These are phyloP conservation scores for Temnothorax unifasciatus DNA, from an alignment of 2,888 invertebrate species.

Conservation along the genomic window DNA sequence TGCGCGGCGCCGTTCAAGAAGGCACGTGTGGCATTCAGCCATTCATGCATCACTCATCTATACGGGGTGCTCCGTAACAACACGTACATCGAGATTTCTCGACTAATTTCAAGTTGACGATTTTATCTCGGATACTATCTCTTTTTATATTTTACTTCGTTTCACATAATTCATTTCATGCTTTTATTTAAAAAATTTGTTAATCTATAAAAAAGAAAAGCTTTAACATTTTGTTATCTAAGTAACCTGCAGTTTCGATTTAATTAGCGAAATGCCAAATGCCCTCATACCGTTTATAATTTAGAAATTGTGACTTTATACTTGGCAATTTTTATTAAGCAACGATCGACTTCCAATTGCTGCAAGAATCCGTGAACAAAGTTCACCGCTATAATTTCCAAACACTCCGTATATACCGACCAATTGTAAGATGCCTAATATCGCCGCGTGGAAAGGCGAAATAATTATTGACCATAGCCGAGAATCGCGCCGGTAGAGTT, in stretches of 20 bases:
- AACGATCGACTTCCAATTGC: not conserved
- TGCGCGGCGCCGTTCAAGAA: conserved; percentile 29
- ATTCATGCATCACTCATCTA: conserved; percentile 12
- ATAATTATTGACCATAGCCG: conserved; percentile 26
- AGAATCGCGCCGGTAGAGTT: conserved; percentile 9
- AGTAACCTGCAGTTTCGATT: not conserved
- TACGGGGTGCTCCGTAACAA: not conserved
- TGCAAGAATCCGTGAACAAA: not conserved
- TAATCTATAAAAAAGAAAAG: not conserved
- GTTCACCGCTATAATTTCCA: not conserved
- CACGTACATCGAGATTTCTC: not conserved
- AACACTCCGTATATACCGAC: not conserved
- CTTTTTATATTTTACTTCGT: not conserved
- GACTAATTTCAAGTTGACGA: not conserved
- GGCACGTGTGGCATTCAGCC: conserved; percentile 37
- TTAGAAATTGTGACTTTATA: not conserved
- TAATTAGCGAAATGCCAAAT: not conserved
- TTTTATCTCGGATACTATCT: too few species aligned
- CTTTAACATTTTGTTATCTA: not conserved
- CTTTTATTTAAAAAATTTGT: too few species aligned
- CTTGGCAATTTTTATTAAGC: not conserved
- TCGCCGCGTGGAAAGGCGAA: not conserved
- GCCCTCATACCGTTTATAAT: not conserved
- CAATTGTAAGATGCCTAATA: not conserved
- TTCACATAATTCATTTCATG: too few species aligned